Conservation (phyloP, 2,797 vertebrate species). For the Gastrophryne carolinensis region DNA sequence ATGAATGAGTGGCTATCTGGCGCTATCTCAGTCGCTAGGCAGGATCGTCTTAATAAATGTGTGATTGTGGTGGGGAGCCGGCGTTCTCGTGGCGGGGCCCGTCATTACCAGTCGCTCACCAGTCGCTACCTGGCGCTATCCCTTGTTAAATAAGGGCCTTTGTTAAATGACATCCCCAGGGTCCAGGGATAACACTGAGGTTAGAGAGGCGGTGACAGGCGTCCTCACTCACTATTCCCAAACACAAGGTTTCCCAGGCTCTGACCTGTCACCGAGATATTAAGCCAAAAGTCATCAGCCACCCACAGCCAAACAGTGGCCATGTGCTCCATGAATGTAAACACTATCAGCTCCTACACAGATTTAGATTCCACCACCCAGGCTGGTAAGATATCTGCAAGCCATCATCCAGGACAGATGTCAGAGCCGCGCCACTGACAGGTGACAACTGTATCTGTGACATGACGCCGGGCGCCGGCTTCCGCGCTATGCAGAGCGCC, state of each 20-base stretch:
- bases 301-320: conserved; percentile 24
- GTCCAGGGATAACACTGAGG: neutral
- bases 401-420: neutral
- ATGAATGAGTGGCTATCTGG: too few species aligned
- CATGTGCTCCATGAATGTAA: conserved; percentile 20
- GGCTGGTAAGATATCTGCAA: conserved; percentile 11
- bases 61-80: too few species aligned
- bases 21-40: too few species aligned
- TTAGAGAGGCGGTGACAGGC: neutral
- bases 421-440: neutral
- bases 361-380: conserved; percentile 34
- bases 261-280: conserved; percentile 11
- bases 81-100: too few species aligned
- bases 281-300: conserved; percentile 28
- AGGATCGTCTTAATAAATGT: too few species aligned
- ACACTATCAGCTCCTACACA: conserved; percentile 12
- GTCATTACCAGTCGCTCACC: too few species aligned
- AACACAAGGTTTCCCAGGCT: conserved; percentile 4
- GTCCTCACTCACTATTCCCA: neutral
- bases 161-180: neutral
- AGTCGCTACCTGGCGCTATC: too few species aligned
- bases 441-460: neutral
- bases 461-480: neutral
- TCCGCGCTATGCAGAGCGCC: neutral
- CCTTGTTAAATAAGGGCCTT: too few species aligned